These are phyloP conservation scores for Ivindomyrus marchei DNA, from an alignment of 2,113 vertebrate species.

Conservation along the genomic window DNA sequence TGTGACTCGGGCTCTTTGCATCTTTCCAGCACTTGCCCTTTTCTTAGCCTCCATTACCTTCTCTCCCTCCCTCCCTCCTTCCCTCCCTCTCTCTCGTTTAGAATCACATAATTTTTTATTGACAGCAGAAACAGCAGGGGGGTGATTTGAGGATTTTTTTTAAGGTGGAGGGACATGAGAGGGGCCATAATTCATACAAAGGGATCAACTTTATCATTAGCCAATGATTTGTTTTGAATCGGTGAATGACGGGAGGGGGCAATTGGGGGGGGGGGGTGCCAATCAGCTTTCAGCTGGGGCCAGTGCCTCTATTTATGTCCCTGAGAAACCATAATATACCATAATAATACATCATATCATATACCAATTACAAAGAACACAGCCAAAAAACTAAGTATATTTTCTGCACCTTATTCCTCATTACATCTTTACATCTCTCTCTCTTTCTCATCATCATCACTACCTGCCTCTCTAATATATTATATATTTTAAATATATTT, in stretches of 20 bases:
- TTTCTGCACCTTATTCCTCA: background rate
- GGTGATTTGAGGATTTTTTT: background rate
- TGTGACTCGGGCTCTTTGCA: background rate
- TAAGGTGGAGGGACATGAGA: background rate
- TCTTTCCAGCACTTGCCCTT: background rate
- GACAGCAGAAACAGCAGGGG: background rate
- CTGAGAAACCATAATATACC: background rate
- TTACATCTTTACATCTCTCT: background rate
- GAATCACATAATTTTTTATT: background rate
- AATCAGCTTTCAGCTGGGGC: background rate
- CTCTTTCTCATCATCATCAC: background rate
- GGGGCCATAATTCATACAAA: background rate
- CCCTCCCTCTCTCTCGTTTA: background rate
- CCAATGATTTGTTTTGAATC: background rate
- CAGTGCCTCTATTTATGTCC: background rate
- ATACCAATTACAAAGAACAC: background rate
- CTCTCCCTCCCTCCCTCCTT: background rate
- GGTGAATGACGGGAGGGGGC: background rate
- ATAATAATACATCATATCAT: background rate
- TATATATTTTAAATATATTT: no score
- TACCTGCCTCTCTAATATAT: background rate
- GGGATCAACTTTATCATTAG: background rate
- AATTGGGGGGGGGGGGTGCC: background rate
- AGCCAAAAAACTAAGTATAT: background rate
- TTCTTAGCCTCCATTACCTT: background rate